Conservation (phyloP, 2,888 invertebrate species). For the Sesamia inferens region DNA sequence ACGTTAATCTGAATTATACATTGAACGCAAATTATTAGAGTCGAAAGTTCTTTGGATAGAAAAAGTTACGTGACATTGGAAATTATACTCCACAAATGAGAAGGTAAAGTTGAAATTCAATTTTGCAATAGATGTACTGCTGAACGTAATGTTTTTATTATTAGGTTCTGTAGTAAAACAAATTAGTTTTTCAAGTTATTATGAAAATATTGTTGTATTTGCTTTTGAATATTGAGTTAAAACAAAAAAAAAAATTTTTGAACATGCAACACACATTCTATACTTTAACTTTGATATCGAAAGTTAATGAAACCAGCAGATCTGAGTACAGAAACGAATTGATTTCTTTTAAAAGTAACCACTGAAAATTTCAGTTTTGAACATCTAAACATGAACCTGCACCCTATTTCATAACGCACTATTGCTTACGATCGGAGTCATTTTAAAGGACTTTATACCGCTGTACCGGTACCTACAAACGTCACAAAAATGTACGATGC, state of each 20-base stretch:
- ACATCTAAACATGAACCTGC: no score
- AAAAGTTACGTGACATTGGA: slow-evolving; percentile 14
- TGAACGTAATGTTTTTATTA: slow-evolving; percentile 43
- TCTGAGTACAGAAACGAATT: neutral
- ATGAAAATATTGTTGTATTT: slow-evolving; percentile 32
- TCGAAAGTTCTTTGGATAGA: slow-evolving; percentile 38
- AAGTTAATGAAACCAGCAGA: neutral
- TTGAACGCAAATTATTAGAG: slow-evolving; percentile 12
- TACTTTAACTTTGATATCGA: neutral
- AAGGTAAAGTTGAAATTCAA: slow-evolving; percentile 11
- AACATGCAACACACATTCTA: neutral
- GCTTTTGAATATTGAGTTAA: neutral
- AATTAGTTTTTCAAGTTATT: slow-evolving; percentile 44
- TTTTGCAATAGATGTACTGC: slow-evolving; percentile 9
- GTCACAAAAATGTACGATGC: no score
- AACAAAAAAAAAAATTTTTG: neutral
- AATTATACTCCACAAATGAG: slow-evolving; percentile 27
- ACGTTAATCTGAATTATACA: slow-evolving; percentile 25
- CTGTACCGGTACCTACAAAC: no score
- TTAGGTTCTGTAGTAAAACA: slow-evolving; percentile 38
- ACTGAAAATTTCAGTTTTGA: neutral
- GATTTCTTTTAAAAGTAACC: neutral
- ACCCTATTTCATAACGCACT: no score
- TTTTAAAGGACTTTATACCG: no score
- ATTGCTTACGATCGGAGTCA: no score